phyloP scores from a whole-genome alignment of 2,888 invertebrate species.

The Flexamia atlantica region DNA sequence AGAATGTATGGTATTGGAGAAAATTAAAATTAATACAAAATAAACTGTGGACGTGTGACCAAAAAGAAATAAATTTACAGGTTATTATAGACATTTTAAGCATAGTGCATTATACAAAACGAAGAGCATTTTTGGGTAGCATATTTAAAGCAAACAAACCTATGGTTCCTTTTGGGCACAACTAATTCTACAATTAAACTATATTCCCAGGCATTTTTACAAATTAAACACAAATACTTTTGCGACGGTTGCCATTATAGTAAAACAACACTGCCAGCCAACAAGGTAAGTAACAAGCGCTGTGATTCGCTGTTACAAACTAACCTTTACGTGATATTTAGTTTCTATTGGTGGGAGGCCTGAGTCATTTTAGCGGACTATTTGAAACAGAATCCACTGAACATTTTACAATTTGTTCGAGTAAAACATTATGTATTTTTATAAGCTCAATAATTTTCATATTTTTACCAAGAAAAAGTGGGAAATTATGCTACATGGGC shows the following conservation, averaged over 20 bases:
- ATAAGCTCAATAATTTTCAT: too few relatives aligned
- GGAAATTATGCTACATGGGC: too few relatives aligned
- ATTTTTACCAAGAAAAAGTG: too few relatives aligned
- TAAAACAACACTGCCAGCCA: conserved; percentile 27
- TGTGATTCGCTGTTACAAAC: conserved; percentile 12
- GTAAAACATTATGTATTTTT: too few relatives aligned
- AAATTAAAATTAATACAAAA: neutral
- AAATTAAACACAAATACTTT: conserved; percentile 32
- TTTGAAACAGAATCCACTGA: neutral
- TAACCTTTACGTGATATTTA: conserved; percentile 37
- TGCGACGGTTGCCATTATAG: conserved; percentile 39
- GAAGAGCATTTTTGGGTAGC: neutral
- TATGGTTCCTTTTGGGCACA: conserved; percentile 18
- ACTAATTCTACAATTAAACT: conserved; percentile 19
- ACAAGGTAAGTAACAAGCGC: conserved; percentile 26
- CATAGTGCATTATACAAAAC: neutral
- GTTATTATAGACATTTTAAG: conserved; percentile 18
- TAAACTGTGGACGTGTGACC: conserved; percentile 39
- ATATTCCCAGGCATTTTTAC: conserved; percentile 26
- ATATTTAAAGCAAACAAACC: conserved; percentile 5
- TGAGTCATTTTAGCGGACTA: conserved; percentile 2
- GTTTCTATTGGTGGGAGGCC: conserved; percentile 13
- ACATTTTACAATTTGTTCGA: too few relatives aligned
- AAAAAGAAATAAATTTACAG: conserved; percentile 35
- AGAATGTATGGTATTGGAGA: neutral